Conservation (phyloP, 2,797 vertebrate species). For the Melanotaenia trifasciata region DNA sequence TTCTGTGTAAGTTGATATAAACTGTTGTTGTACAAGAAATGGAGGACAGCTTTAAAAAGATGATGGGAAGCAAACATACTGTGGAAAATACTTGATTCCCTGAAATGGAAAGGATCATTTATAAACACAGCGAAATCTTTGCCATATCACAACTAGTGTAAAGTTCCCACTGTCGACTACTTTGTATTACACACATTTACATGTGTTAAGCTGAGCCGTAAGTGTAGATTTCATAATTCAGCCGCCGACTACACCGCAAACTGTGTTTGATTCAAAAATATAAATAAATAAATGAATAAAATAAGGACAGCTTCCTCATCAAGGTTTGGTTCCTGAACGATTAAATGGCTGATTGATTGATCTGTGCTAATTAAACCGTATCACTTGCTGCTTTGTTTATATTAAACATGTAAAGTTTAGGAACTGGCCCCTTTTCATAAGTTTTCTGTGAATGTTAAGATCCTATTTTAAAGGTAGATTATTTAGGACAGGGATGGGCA, state of each 20-base stretch:
- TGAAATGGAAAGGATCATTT: background rate
- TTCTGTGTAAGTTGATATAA: background rate
- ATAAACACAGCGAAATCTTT: too few species aligned
- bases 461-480: background rate
- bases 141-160: background rate
- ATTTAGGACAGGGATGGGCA: too few species aligned
- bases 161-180: background rate
- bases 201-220: background rate
- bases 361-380: background rate
- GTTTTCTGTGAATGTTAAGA: background rate
- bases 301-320: background rate
- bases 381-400: background rate
- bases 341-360: background rate
- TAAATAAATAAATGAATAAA: too few species aligned
- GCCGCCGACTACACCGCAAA: background rate
- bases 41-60: background rate
- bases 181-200: background rate
- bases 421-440: background rate
- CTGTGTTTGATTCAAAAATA: background rate
- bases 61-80: background rate
- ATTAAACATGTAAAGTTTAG: slow-evolving; percentile 14
- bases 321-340: background rate
- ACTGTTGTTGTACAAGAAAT: background rate
- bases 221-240: background rate
- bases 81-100: background rate